Evolutionary conservation across 2,113 vertebrate species (phyloP).

Genomic region (Corythaixoides concolor): DNA sequence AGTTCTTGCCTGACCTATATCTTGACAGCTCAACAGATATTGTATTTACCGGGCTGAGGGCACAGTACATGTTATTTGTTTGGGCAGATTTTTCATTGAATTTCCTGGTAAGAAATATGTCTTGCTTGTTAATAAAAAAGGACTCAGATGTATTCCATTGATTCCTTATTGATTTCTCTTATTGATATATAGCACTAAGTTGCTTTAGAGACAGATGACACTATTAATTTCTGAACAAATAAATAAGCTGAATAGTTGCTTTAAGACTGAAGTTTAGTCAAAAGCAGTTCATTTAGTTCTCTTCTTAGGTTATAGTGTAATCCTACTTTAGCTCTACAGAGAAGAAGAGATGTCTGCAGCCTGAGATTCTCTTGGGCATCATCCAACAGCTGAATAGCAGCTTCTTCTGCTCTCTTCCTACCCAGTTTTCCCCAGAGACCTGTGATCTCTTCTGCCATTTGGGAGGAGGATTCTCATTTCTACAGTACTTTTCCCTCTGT

Average conservation of each 20-base stretch:
- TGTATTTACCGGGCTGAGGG: background rate
- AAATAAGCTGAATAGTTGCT: background rate
- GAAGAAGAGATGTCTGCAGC: background rate
- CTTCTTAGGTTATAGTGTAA: background rate
- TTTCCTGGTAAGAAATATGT: background rate
- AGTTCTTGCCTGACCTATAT: background rate
- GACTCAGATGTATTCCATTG: background rate
- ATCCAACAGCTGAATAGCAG: background rate
- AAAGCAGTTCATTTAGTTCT: background rate
- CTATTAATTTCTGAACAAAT: background rate
- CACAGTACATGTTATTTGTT: background rate
- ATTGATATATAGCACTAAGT: background rate
- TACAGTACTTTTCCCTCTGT: background rate
- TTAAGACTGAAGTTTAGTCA: background rate
- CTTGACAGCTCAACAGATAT: background rate
- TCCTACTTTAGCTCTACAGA: background rate
- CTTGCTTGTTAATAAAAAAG: background rate
- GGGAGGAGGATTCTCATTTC: background rate
- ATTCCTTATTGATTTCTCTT: background rate
- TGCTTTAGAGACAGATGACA: background rate
- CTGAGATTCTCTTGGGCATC: background rate
- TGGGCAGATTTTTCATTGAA: background rate
- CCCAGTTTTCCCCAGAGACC: background rate
- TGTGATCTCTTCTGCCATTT: background rate
- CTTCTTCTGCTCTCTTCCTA: background rate